Percentiles rank a stretch among this genome's conserved stretches.
Evolutionary conservation across 2,888 invertebrate genomes (phyloP).

Genomic region (Hypsopygia costalis): DNA sequence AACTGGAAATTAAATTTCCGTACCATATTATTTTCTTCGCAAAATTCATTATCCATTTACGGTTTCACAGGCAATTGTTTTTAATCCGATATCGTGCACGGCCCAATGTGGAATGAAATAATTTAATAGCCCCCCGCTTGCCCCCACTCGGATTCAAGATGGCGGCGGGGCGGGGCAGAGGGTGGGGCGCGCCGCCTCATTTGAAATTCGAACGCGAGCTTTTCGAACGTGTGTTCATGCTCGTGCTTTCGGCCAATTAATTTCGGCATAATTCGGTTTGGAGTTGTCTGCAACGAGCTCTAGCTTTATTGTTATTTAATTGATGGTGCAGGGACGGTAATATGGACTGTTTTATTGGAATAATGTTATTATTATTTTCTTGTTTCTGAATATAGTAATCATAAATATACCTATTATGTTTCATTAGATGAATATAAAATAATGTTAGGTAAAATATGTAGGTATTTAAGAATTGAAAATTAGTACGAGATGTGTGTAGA

Average conservation of each 20-base stretch:
- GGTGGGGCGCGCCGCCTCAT: slow-evolving; percentile 77
- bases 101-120: slow-evolving; percentile 78
- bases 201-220: slow-evolving; percentile 77
- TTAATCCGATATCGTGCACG: slow-evolving; percentile 76
- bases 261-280: slow-evolving; percentile 70
- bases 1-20: slow-evolving; percentile 62
- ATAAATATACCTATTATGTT: too few species aligned
- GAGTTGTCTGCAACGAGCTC: slow-evolving; percentile 48
- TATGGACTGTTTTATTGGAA: slow-evolving; percentile 16
- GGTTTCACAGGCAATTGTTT: slow-evolving; percentile 76
- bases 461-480: too few species aligned
- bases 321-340: slow-evolving; percentile 34
- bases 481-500: too few species aligned
- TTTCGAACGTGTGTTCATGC: slow-evolving; percentile 71
- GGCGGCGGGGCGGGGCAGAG: slow-evolving; percentile 73
- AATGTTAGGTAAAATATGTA: too few species aligned
- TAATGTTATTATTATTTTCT: too few species aligned
- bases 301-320: slow-evolving; percentile 63
- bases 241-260: slow-evolving; percentile 78
- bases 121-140: slow-evolving; percentile 71
- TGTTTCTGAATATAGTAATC: too few species aligned
- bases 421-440: too few species aligned
- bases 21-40: slow-evolving; percentile 69
- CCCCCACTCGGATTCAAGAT: slow-evolving; percentile 67
- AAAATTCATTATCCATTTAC: slow-evolving; percentile 78